A percentile compares a stretch with the other conserved stretches of the same genome.
phyloP scores from a whole-genome alignment of 2,888 invertebrate species.

The Paralinhomoeus sp. region DNA sequence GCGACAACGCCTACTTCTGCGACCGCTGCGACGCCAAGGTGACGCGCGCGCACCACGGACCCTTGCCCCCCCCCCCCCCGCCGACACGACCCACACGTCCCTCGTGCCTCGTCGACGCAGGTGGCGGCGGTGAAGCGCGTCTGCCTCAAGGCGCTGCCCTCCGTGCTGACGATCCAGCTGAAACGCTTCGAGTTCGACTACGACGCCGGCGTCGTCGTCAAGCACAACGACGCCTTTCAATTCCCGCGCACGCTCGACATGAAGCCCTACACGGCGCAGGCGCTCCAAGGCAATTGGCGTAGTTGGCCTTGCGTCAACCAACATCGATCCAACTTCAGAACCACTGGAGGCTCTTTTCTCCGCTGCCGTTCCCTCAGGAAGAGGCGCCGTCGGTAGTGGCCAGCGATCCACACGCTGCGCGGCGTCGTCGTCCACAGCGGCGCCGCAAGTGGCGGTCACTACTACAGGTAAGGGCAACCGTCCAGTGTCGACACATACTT shows the following conservation, averaged over 20 bases:
- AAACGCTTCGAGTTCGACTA: conserved; percentile 96
- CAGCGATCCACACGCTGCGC: conserved; percentile 52
- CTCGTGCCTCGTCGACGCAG: too few relatives aligned
- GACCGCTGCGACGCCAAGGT: conserved; percentile 97
- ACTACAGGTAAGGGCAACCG: conserved; percentile 72
- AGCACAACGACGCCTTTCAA: conserved; percentile 97
- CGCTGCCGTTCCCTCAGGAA: too few relatives aligned
- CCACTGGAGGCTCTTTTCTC: too few relatives aligned
- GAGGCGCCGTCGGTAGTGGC: conserved; percentile 34
- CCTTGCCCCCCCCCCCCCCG: too few relatives aligned
- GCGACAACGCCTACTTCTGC: conserved; percentile 93
- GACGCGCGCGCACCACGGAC: too few relatives aligned
- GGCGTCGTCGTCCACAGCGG: conserved; percentile 97
- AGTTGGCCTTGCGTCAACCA: too few relatives aligned
- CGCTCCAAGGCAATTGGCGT: conserved; percentile 71
- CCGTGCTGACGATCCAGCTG: conserved; percentile 80
- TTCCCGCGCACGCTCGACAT: conserved; percentile 88
- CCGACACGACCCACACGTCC: too few relatives aligned
- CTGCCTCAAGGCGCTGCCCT: conserved; percentile 85
- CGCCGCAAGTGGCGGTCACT: conserved; percentile 92
- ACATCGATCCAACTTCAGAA: too few relatives aligned
- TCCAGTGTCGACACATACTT: conserved; percentile 5
- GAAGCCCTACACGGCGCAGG: conserved; percentile 89
- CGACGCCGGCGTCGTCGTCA: conserved; percentile 64
- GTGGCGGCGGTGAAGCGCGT: conserved; percentile 87